Conservation (phyloP, 2,888 invertebrate genomes). For the Acleris laterana region DNA sequence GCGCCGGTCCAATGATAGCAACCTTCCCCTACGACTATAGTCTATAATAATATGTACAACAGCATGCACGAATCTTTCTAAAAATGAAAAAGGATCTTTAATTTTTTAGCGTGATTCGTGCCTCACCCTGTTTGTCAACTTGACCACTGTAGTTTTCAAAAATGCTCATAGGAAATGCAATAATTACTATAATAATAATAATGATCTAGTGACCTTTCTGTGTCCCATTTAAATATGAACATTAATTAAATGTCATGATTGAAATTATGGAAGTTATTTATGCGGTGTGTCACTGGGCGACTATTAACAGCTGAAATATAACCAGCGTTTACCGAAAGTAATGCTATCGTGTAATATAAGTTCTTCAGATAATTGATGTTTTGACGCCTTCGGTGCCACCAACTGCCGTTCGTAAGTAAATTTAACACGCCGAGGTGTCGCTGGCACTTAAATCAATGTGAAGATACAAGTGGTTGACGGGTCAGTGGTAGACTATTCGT, state of each 20-base stretch:
- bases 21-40: too few relatives aligned
- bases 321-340: conserved; percentile 21
- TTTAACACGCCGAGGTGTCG: too few relatives aligned
- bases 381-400: too few relatives aligned
- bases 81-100: too few relatives aligned
- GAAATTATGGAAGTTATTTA: conserved; percentile 49
- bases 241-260: conserved; percentile 53
- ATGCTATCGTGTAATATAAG: conserved; percentile 14
- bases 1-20: too few relatives aligned
- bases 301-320: conserved; percentile 38
- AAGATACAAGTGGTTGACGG: neutral
- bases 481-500: conserved; percentile 6
- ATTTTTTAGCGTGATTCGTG: too few relatives aligned
- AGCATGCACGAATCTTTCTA: too few relatives aligned
- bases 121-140: too few relatives aligned
- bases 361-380: conserved; percentile 13
- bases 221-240: conserved; percentile 47
- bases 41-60: too few relatives aligned
- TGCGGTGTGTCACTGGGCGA: conserved; percentile 34
- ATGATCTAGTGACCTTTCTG: conserved; percentile 49
- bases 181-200: conserved; percentile 47
- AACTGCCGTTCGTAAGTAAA: too few relatives aligned
- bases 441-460: too few relatives aligned
- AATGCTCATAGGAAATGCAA: conserved; percentile 42
- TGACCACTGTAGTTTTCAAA: too few relatives aligned